Percentiles rank a stretch among this genome's conserved stretches.
phyloP scores from a whole-genome alignment of 2,797 vertebrate genomes.

The Cossypha dichroa region DNA sequence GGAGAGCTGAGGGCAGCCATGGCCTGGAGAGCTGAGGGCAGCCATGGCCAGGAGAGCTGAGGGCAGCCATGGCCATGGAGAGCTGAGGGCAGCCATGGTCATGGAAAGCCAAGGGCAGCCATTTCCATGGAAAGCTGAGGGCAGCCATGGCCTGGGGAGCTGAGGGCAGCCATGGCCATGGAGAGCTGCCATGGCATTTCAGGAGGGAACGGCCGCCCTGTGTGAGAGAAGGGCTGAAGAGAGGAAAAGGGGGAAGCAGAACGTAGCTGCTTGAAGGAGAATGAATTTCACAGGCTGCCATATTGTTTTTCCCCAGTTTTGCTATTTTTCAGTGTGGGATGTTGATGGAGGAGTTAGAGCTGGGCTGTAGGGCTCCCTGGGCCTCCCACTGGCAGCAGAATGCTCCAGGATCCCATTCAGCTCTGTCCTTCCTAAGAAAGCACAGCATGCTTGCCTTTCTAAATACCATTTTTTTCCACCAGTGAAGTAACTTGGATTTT shows the following conservation, averaged over 20 bases:
- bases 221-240: accelerated
- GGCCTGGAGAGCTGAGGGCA: neutral
- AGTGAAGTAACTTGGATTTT: neutral
- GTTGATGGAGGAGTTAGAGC: neutral
- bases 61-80: no score
- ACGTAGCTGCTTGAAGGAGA: neutral
- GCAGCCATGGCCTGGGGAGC: no score
- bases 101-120: no score
- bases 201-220: accelerated
- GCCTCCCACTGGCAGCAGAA: neutral
- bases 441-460: neutral
- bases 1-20: neutral
- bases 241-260: neutral
- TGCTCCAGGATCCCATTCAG: neutral
- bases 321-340: neutral
- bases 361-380: neutral
- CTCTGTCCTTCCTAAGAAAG: neutral
- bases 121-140: no score
- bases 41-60: neutral
- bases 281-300: neutral
- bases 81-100: no score
- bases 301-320: neutral
- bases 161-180: neutral
- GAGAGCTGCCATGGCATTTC: neutral
- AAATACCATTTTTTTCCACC: no score